These are phyloP conservation scores for Chelonus formosanus DNA, from an alignment of 2,888 invertebrate genomes.

Conservation along the genomic window DNA sequence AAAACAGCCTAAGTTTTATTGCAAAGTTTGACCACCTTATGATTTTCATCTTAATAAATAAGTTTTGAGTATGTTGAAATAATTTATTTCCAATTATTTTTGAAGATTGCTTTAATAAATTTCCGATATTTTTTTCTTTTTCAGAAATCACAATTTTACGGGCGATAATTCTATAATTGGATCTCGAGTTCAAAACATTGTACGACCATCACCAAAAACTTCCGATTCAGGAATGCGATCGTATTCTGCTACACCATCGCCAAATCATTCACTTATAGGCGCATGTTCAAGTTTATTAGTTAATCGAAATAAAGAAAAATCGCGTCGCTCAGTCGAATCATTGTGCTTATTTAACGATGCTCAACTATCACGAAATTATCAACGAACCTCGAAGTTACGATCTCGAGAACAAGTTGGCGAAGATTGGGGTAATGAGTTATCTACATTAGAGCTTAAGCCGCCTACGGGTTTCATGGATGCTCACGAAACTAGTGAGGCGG, in stretches of 20 bases:
- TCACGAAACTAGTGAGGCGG: slow-evolving; percentile 61
- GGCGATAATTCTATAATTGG: slow-evolving; percentile 51
- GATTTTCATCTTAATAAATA: too few relatives aligned
- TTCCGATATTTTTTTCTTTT: slow-evolving; percentile 18
- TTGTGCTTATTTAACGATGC: slow-evolving; percentile 54
- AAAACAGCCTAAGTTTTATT: too few relatives aligned
- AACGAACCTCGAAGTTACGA: slow-evolving; percentile 40
- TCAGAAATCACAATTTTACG: slow-evolving; percentile 47
- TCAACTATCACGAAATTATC: slow-evolving; percentile 38
- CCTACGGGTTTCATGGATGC: slow-evolving; percentile 65
- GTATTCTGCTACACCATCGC: slow-evolving; percentile 57
- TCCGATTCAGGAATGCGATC: slow-evolving; percentile 56
- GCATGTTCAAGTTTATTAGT: slow-evolving; percentile 49
- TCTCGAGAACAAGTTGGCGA: slow-evolving; percentile 45
- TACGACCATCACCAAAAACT: slow-evolving; percentile 54
- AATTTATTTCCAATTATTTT: too few relatives aligned
- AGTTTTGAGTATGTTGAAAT: too few relatives aligned
- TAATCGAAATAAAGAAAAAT: slow-evolving; percentile 45
- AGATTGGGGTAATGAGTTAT: slow-evolving; percentile 59
- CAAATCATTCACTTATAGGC: slow-evolving; percentile 49
- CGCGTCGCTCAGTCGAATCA: slow-evolving; percentile 57
- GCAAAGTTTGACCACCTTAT: too few relatives aligned
- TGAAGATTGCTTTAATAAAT: neutral
- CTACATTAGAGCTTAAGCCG: slow-evolving; percentile 64
- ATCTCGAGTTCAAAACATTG: slow-evolving; percentile 49